Percentiles rank a stretch among this genome's conserved stretches.
phyloP scores from a whole-genome alignment of 2,113 vertebrate genomes.

The Oostethus manadensis region DNA sequence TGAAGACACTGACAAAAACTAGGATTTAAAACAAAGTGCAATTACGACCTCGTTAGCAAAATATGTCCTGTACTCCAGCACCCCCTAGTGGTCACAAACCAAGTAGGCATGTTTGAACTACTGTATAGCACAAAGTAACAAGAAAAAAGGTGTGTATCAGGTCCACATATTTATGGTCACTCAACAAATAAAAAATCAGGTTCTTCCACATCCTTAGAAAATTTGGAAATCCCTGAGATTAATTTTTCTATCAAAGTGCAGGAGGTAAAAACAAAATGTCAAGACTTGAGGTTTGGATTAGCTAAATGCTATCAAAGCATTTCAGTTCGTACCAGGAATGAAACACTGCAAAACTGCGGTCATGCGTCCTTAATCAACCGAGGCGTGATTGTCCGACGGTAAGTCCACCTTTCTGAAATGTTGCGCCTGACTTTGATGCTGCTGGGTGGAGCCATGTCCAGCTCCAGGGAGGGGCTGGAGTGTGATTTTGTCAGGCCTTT shows the following conservation, averaged over 20 bases:
- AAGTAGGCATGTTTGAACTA: constrained; percentile 1
- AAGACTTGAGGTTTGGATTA: not conserved
- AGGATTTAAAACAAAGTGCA: constrained; percentile 46
- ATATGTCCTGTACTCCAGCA: constrained; percentile 32
- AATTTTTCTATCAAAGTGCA: constrained; percentile 45
- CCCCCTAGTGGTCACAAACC: constrained; percentile 56
- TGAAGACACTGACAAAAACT: constrained; percentile 5
- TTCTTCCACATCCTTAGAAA: constrained; percentile 5
- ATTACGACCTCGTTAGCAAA: constrained; percentile 5
- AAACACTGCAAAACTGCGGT: constrained; percentile 1
- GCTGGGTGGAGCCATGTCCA: constrained; percentile 60
- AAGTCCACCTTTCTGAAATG: constrained; percentile 86
- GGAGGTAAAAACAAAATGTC: constrained; percentile 14
- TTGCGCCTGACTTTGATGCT: constrained; percentile 81
- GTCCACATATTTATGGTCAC: constrained; percentile 22
- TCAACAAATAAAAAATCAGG: constrained; percentile 14
- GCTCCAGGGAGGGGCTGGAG: constrained; percentile 84
- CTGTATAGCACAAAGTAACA: not conserved
- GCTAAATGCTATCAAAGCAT: not conserved
- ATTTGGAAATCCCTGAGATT: constrained; percentile 39
- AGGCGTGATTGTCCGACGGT: constrained; percentile 78
- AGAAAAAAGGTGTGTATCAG: constrained; percentile 31
- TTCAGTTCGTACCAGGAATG: constrained; percentile 1
- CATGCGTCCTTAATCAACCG: constrained; percentile 76
- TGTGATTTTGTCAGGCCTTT: constrained; percentile 77